Evolutionary conservation across 2,113 vertebrate species (phyloP), one percentile per base, ranked within the genome.

Genomic region (Xiphophorus maculatus): DNA sequence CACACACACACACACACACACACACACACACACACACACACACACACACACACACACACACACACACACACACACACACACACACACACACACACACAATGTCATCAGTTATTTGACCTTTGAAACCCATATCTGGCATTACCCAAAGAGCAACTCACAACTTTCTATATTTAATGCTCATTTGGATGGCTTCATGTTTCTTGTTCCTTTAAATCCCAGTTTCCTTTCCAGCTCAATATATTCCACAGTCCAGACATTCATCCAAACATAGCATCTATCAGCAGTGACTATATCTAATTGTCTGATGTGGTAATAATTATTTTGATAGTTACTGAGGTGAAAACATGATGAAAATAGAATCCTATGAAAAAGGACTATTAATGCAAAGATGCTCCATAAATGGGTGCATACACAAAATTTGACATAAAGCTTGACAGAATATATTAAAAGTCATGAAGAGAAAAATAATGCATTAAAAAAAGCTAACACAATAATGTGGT

Each of bases 191-290:
- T 58, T 25, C 51, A 58, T n/a, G 7, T 58, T n/a, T 58, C 7
- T 58, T 58, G 1, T 58, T 58, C 8, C 17, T 1, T 58, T 68
- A 28, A 17, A 19, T 19, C 29, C 9, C 32, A 35, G 19, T 40
- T 63, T 25, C 60, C 29, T 27, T 25, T 42, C n/a, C 27, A 51
- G 27, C 13, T 32, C 63, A 28, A 25, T 51, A 33, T 25, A 33
- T 35, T 37, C n/a, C 58, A 69, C 0, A 62, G 13, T 33, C 5
- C 32, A 69, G 58, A 63, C 27, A 22, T 40, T 29, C 58, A 69
- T 73, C 40, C 9, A 63, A 33, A 51, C 66, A 28, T 14, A 63
- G 51, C 71, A 71, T 73, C 71, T 73, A 58, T 42, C 72, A 77
- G 66, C 19, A 7, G 7, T 14, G 4, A 63, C 32, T 32, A 58